Evolutionary conservation across 2,888 invertebrate genomes (phyloP), one percentile per base, ranked within the genome.

Genomic region (Drosophila lacicola): DNA sequence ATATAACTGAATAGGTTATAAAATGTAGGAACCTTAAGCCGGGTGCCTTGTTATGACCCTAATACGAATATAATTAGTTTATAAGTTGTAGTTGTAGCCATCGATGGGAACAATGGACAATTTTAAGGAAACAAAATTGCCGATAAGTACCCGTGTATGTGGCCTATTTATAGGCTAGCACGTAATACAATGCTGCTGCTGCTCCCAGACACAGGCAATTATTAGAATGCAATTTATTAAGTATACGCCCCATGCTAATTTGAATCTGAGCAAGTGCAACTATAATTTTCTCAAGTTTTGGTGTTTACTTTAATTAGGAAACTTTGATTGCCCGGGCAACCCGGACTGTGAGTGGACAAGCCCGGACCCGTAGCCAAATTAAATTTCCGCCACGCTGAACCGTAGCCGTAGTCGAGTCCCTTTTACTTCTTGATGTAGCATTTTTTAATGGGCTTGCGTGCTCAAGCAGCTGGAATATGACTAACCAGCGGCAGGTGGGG

Each of bases 281-380:
- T 55, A 56, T 33, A 53, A 54, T 45, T 29, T 29, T 41, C 60
- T 46, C 46, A 44, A 50, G 57, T 70, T 60, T 69, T 60, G 54
- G 46, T 74, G 70, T 62, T 55, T 64, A 67, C 58, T 66, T 72
- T 74, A 88, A 83, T 83, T 73, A 74, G 69, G 57, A 84, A 85
- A 83, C 82, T 82, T 85, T 84, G 70, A 77, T 74, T 74, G 70
- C 66, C 74, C 9, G 8, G 66, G 70, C 72, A 81, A 71, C 78
- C 44, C 10, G 64, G 8, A 8, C 56, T 58, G 46, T 21, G 50
- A 78, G 69, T 47, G 53, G 37, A 17, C 17, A 17, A 17, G 17
- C 17, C 17, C 42, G 61, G 70, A 55, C 70, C 57, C 62, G 70
- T 54, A 53, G 69, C 46, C 67, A 77, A 74, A 84, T 70, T 70